Percentiles rank a stretch among this genome's conserved stretches.
These are phyloP conservation scores for Echinops telfairi DNA, from an alignment of 2,113 vertebrate genomes.

Conservation along the genomic window DNA sequence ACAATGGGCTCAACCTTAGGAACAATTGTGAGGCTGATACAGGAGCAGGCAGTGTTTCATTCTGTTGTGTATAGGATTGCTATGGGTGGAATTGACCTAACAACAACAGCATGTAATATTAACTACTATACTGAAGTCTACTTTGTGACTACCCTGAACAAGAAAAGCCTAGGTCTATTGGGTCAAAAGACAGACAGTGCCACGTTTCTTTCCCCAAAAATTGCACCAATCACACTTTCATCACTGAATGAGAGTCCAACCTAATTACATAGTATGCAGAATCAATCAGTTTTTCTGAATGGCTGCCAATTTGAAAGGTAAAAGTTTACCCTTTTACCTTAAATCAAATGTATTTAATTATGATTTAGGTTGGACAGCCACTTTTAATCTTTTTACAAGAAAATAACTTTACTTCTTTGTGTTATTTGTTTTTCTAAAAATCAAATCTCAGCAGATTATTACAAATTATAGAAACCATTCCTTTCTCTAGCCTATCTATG, in stretches of 20 bases:
- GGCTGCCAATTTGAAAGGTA: background rate
- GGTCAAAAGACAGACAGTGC: background rate
- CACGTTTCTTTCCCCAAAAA: background rate
- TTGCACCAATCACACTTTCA: fast-evolving
- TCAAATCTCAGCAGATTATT: background rate
- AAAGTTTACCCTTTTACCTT: background rate
- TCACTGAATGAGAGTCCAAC: background rate
- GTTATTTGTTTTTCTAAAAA: background rate
- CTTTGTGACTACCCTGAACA: too few relatives aligned
- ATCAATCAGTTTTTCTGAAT: background rate
- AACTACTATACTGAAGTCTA: too few relatives aligned
- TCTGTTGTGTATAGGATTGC: too few relatives aligned
- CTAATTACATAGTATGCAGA: background rate
- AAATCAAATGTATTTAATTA: background rate
- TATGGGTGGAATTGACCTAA: too few relatives aligned
- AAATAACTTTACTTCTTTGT: background rate
- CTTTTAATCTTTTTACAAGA: background rate
- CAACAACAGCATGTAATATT: too few relatives aligned
- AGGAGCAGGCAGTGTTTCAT: too few relatives aligned
- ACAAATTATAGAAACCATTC: background rate
- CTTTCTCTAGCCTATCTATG: background rate
- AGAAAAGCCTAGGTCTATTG: background rate
- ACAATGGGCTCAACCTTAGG: too few relatives aligned
- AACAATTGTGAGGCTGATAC: too few relatives aligned
- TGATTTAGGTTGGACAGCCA: too few relatives aligned